These are phyloP conservation scores for Eudemis profundana DNA, from an alignment of 2,888 invertebrate genomes.

Conservation along the genomic window DNA sequence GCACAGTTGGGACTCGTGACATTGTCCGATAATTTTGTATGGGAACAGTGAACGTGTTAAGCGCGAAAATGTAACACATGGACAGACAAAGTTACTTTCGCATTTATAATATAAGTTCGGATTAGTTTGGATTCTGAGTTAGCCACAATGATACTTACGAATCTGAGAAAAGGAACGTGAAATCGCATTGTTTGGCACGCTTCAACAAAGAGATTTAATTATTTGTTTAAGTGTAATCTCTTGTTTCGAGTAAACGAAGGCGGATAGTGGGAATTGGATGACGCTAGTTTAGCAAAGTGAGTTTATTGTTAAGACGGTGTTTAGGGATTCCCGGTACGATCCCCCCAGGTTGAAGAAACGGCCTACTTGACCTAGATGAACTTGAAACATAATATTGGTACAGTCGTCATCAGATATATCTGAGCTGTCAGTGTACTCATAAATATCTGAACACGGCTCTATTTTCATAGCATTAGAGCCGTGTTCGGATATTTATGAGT, in stretches of 20 bases:
- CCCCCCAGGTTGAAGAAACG: constrained; percentile 8
- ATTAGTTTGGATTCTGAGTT: too few relatives aligned
- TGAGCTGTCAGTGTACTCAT: too few relatives aligned
- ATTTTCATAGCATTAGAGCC: too few relatives aligned
- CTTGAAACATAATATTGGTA: background rate
- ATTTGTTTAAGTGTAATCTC: constrained; percentile 31
- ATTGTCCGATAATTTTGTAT: too few relatives aligned
- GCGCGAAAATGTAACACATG: too few relatives aligned
- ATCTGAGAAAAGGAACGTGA: constrained; percentile 19
- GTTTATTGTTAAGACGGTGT: constrained; percentile 3
- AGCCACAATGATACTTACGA: background rate
- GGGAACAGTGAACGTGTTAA: too few relatives aligned
- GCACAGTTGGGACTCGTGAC: too few relatives aligned
- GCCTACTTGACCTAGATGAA: background rate
- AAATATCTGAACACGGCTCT: too few relatives aligned
- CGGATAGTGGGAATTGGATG: constrained; percentile 13
- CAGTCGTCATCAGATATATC: too few relatives aligned
- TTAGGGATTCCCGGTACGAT: constrained; percentile 13
- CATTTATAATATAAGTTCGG: too few relatives aligned
- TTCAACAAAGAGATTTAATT: constrained; percentile 25
- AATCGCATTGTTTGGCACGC: constrained; percentile 13
- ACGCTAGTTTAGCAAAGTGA: background rate
- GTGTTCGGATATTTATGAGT: too few relatives aligned
- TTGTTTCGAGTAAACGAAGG: constrained; percentile 18
- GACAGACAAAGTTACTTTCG: too few relatives aligned